These are phyloP conservation scores for Steinernema hermaphroditum DNA, from an alignment of 2,888 invertebrate genomes.

Conservation along the genomic window DNA sequence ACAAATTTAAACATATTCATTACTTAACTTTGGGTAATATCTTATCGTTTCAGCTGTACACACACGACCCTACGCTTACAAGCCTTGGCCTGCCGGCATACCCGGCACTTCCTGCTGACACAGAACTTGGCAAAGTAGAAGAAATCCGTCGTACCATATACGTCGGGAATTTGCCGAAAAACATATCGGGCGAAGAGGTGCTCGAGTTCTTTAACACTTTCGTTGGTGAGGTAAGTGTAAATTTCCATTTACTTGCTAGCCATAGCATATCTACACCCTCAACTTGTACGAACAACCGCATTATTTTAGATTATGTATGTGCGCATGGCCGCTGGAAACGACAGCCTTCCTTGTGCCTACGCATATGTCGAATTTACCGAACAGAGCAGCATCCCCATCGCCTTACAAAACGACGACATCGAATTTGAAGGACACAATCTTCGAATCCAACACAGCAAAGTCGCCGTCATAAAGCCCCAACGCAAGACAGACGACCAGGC, in stretches of 20 bases:
- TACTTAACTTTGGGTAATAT: too few species aligned
- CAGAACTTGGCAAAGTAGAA: slow-evolving; percentile 73
- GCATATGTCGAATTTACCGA: slow-evolving; percentile 91
- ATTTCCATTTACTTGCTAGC: slow-evolving; percentile 2
- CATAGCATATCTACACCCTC: too few species aligned
- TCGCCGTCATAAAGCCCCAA: slow-evolving; percentile 83
- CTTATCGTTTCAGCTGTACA: slow-evolving; percentile 76
- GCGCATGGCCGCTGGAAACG: slow-evolving; percentile 80
- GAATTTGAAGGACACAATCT: slow-evolving; percentile 74
- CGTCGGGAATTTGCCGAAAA: slow-evolving; percentile 76
- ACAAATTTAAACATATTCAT: too few species aligned
- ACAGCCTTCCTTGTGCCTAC: slow-evolving; percentile 73
- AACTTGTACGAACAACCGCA: slow-evolving; percentile 2
- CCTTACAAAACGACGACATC: slow-evolving; percentile 78
- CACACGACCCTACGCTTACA: slow-evolving; percentile 84
- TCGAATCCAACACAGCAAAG: slow-evolving; percentile 83
- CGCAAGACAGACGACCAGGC: slow-evolving; percentile 93
- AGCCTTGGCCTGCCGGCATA: slow-evolving; percentile 80
- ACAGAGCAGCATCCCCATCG: slow-evolving; percentile 83
- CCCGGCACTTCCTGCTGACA: slow-evolving; percentile 82
- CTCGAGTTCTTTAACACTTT: slow-evolving; percentile 78
- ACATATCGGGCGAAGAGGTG: slow-evolving; percentile 77
- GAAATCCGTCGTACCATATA: slow-evolving; percentile 91
- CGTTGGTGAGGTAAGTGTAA: slow-evolving; percentile 63
- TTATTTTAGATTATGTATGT: slow-evolving; percentile 82